These are phyloP conservation scores for Chionoecetes opilio DNA, from an alignment of 1,140 invertebrate genomes.

Conservation along the genomic window DNA sequence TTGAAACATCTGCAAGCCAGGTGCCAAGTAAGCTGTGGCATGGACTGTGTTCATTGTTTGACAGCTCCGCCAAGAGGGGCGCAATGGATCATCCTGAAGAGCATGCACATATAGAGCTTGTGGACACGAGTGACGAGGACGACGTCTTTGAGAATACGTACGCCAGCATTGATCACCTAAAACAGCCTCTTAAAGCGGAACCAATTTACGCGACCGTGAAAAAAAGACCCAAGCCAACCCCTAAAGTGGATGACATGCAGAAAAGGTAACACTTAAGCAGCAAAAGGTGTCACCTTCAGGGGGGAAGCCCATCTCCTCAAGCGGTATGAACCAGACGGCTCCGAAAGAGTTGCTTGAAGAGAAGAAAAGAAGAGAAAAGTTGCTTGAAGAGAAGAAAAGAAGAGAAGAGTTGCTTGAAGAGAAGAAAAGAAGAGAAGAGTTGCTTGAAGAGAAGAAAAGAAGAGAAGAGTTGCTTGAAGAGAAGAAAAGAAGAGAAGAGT, in stretches of 20 bases:
- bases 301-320: constrained; percentile 17
- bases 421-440: too few species aligned
- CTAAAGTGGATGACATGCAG: neutral
- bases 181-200: constrained; percentile 25
- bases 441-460: too few species aligned
- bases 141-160: constrained; percentile 72
- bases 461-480: constrained; percentile 36
- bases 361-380: too few species aligned
- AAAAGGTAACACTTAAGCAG: constrained; percentile 22
- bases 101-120: neutral
- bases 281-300: neutral
- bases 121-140: constrained; percentile 60
- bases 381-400: too few species aligned
- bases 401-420: constrained; percentile 36
- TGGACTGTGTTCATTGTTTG: neutral
- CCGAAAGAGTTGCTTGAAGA: too few species aligned
- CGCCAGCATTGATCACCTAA: constrained; percentile 51
- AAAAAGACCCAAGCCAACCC: constrained; percentile 19
- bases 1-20: neutral
- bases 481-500: too few species aligned
- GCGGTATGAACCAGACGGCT: neutral
- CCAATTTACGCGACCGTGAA: constrained; percentile 60
- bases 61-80: constrained; percentile 12
- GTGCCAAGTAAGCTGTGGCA: constrained; percentile 22
- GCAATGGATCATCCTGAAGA: neutral